Percentiles rank a stretch among this genome's conserved stretches.
Conservation (phyloP, 2,888 invertebrate genomes). For the Eristalis tenax region DNA sequence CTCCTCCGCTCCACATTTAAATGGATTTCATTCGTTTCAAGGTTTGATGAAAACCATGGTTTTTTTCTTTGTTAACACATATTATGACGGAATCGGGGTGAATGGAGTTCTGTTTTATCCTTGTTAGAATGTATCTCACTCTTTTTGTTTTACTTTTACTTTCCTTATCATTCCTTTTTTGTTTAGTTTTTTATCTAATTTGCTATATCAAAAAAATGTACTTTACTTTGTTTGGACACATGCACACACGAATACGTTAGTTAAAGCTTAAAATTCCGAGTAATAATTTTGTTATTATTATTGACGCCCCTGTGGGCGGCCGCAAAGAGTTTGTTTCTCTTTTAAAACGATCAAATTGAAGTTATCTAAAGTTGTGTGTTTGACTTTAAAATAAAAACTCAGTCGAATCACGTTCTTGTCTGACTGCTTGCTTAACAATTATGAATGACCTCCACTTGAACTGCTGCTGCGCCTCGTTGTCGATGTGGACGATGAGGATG, state of each 20-base stretch:
- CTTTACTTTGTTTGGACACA: constrained; percentile 1
- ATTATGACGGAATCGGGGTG: constrained; percentile 56
- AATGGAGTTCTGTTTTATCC: constrained; percentile 10
- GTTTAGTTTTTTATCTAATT: constrained; percentile 16
- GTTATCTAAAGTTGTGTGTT: constrained; percentile 33
- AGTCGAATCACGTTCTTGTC: constrained; percentile 38
- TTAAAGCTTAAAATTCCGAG: constrained; percentile 59
- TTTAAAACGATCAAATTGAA: constrained; percentile 16
- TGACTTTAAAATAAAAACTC: constrained; percentile 24
- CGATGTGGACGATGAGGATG: constrained; percentile 25
- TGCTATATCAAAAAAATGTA: constrained; percentile 24
- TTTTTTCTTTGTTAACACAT: constrained; percentile 49
- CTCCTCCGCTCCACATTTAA: neutral
- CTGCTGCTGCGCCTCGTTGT: constrained; percentile 53
- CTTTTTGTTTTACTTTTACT: constrained; percentile 44
- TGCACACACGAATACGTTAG: constrained; percentile 36
- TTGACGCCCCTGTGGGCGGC: constrained; percentile 31
- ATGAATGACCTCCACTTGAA: constrained; percentile 61
- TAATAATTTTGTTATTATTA: constrained; percentile 14
- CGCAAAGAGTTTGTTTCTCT: constrained; percentile 17
- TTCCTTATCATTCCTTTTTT: neutral
- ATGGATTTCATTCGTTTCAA: neutral
- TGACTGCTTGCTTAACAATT: constrained; percentile 50
- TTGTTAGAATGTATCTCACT: constrained; percentile 50
- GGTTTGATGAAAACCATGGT: too few species aligned